Percentiles rank a stretch among this genome's conserved stretches.
phyloP scores from a whole-genome alignment of 2,888 invertebrate species.

The Atethmia centrago region DNA sequence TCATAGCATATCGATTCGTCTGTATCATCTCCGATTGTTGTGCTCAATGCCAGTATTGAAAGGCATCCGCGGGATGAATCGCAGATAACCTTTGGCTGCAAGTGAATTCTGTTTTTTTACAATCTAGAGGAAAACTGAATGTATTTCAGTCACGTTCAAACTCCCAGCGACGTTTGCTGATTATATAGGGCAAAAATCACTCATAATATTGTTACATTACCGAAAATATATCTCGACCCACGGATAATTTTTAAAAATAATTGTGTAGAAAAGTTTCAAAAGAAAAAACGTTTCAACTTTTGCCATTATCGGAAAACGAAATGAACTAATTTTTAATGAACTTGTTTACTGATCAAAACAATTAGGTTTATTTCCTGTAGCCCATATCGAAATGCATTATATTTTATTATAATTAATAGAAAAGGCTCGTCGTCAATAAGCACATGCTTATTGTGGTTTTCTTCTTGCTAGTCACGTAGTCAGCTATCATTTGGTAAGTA shows the following conservation, averaged over 20 bases:
- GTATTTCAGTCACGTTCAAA: conserved; percentile 76
- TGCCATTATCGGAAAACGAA: conserved; percentile 25
- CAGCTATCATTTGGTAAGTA: background rate
- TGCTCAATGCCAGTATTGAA: conserved; percentile 75
- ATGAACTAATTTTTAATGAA: conserved; percentile 22
- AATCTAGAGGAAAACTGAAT: conserved; percentile 67
- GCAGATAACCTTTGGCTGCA: conserved; percentile 76
- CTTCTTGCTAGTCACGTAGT: background rate
- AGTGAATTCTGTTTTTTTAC: conserved; percentile 75
- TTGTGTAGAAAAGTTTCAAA: conserved; percentile 23
- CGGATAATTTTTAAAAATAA: conserved; percentile 11
- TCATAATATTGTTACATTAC: conserved; percentile 35
- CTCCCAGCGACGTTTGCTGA: conserved; percentile 48
- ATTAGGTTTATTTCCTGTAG: conserved; percentile 8
- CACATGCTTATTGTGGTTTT: background rate
- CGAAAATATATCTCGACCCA: conserved; percentile 5
- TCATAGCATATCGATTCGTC: conserved; percentile 76
- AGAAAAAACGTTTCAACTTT: conserved; percentile 29
- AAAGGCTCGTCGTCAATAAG: too few species aligned
- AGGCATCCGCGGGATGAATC: conserved; percentile 75
- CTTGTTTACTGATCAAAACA: conserved; percentile 10
- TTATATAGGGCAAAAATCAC: conserved; percentile 45
- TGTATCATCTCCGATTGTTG: conserved; percentile 79
- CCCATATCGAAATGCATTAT: background rate
- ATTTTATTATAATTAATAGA: background rate